Base-by-base conservation (phyloP, 2,113 vertebrate species). In the Melierax canorus region DNA sequence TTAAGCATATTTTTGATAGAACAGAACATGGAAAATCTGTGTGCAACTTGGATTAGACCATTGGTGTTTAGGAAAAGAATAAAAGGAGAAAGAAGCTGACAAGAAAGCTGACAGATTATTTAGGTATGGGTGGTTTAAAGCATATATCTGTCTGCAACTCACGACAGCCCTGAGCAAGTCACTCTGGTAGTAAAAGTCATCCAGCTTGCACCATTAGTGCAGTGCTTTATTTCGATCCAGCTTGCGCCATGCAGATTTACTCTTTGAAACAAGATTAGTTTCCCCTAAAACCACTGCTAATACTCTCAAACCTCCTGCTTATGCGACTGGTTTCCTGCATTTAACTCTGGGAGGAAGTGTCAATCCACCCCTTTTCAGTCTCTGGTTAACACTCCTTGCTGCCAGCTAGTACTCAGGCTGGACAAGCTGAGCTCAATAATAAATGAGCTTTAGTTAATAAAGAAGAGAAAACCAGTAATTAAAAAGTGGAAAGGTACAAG, bases 251-350 rank as follows among this genome's bases (percentile, higher is more conserved):
- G 62, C 68, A 97, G 85, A 56, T 87, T 95, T 94, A 56, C 56
- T 81, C 60, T 62, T 72, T 78, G 84, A 75, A 94, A 56, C 62
- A 75, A 87, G 69, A 90, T 94, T 86, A 71, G 77, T 97, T 96
- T 94, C 80, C 89, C 55, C 46, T 71, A 67, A 94, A 94, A 53
- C 86, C 68, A 74, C 86, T 77, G 75, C 79, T 97, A 96, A 91
- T 94, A 27, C 86, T 87, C 79, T 81, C 91, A 95, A 71, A 86
- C 83, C 86, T 96, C 60, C 59, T 91, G 91, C 94, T 94, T 94
- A 96, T 94, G 76, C 66, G 88, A n/a, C 91, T 92, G 75, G 78
- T 91, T 97, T 97, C 89, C 89, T 96, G 92, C 88, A 27, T 91
- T 86, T 91, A 84, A 91, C 67, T 96, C 59, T 50, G 83, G 53